These are phyloP conservation scores for Synodontis membranacea DNA, from an alignment of 2,113 vertebrate genomes.

Conservation along the genomic window DNA sequence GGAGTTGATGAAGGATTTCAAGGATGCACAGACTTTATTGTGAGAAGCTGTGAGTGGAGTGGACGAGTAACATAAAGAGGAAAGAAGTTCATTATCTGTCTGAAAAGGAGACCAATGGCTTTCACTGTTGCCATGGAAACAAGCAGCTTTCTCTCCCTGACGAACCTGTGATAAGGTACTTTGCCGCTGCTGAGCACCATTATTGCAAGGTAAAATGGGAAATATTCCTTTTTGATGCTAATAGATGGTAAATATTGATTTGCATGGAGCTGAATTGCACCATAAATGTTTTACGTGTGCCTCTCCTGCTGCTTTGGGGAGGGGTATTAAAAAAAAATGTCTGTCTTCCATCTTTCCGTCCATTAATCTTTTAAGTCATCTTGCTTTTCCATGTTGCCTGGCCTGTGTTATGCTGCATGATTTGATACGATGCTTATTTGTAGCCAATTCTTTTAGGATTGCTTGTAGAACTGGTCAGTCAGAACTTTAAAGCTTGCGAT, in stretches of 20 bases:
- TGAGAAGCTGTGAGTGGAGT: slow-evolving; percentile 73
- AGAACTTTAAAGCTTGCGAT: background rate
- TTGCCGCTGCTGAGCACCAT: slow-evolving; percentile 75
- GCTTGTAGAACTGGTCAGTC: background rate
- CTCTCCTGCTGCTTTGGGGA: slow-evolving; percentile 51
- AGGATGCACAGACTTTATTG: slow-evolving; percentile 73
- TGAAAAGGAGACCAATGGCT: slow-evolving; percentile 81
- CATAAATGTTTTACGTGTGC: slow-evolving; percentile 60
- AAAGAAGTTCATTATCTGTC: slow-evolving; percentile 80
- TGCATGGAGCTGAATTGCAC: slow-evolving; percentile 59
- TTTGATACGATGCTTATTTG: background rate
- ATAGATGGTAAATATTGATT: slow-evolving; percentile 79
- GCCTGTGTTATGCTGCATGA: background rate
- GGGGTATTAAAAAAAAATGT: slow-evolving; percentile 38
- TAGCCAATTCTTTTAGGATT: background rate
- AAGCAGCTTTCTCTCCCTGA: slow-evolving; percentile 72
- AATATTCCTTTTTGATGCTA: slow-evolving; percentile 77
- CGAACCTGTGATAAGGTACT: slow-evolving; percentile 80
- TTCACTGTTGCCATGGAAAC: slow-evolving; percentile 77
- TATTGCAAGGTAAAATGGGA: slow-evolving; percentile 74
- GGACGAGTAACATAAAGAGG: slow-evolving; percentile 76
- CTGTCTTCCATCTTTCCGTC: background rate
- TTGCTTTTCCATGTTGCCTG: slow-evolving; percentile 17
- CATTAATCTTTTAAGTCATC: slow-evolving; percentile 20
- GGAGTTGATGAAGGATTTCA: slow-evolving; percentile 72